phyloP scores from a whole-genome alignment of 2,113 vertebrate genomes.

The Regulus satrapa region DNA sequence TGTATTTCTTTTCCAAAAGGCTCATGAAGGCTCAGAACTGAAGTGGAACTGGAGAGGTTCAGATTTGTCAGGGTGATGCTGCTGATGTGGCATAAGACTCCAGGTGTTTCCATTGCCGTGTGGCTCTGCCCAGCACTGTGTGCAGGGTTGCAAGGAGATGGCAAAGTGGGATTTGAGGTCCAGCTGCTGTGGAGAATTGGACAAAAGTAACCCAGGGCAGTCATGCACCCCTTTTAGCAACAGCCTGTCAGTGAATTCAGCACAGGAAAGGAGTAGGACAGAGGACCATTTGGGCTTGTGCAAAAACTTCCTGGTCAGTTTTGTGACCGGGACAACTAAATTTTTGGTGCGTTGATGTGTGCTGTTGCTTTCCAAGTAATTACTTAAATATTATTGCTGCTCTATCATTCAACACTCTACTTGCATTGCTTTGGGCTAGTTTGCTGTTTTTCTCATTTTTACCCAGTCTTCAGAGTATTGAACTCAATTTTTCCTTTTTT shows the following conservation, averaged over 20 bases:
- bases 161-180: background rate
- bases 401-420: background rate
- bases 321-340: background rate
- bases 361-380: background rate
- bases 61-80: fast-evolving
- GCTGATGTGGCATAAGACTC: background rate
- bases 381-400: background rate
- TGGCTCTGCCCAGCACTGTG: background rate
- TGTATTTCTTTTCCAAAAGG: background rate
- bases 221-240: background rate
- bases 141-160: background rate
- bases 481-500: background rate
- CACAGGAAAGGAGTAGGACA: background rate
- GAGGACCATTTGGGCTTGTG: background rate
- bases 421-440: background rate
- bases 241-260: background rate
- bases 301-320: background rate
- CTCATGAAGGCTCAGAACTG: background rate
- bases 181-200: background rate
- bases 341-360: background rate
- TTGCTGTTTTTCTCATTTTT: background rate
- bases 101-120: fast-evolving
- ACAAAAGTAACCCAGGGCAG: background rate
- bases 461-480: background rate
- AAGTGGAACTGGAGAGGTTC: background rate